Percentiles rank a stretch among this genome's conserved stretches.
Evolutionary conservation across 2,113 vertebrate species (phyloP).

Genomic region (Apaloderma vittatum): DNA sequence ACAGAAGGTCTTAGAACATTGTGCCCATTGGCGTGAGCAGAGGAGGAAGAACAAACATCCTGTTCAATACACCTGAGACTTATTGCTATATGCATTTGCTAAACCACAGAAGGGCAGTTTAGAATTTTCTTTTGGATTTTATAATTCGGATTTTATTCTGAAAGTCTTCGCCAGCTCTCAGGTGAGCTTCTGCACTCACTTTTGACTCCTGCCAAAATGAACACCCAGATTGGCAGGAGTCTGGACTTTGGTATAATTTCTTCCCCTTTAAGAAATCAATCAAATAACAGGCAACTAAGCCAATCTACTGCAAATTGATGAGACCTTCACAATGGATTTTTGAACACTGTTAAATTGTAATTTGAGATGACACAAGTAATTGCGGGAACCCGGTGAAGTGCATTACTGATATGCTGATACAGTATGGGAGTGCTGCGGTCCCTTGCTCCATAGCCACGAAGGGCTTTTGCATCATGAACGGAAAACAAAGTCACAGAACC

Average conservation of each 20-base stretch:
- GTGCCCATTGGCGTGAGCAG: not conserved
- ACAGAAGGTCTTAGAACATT: not conserved
- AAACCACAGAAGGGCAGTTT: not conserved
- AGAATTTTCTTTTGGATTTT: not conserved
- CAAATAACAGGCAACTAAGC: not conserved
- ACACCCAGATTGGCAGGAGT: not conserved
- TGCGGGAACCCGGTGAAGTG: not conserved
- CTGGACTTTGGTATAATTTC: not conserved
- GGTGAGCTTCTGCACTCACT: not conserved
- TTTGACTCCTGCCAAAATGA: not conserved
- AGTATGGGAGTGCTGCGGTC: not conserved
- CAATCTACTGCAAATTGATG: fast-evolving
- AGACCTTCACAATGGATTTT: not conserved
- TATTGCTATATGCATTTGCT: not conserved
- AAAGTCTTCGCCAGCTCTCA: not conserved
- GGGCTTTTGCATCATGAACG: not conserved
- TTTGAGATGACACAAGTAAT: not conserved
- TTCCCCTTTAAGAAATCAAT: not conserved
- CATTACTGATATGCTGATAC: not conserved
- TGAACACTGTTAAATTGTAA: not conserved
- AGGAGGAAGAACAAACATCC: not conserved
- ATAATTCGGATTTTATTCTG: not conserved
- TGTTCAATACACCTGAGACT: not conserved
- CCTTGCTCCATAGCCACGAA: not conserved
- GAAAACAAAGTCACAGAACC: not conserved